A percentile compares a stretch with the other conserved stretches of the same genome.
phyloP scores from a whole-genome alignment of 2,797 vertebrate species.

The Salmo trutta region DNA sequence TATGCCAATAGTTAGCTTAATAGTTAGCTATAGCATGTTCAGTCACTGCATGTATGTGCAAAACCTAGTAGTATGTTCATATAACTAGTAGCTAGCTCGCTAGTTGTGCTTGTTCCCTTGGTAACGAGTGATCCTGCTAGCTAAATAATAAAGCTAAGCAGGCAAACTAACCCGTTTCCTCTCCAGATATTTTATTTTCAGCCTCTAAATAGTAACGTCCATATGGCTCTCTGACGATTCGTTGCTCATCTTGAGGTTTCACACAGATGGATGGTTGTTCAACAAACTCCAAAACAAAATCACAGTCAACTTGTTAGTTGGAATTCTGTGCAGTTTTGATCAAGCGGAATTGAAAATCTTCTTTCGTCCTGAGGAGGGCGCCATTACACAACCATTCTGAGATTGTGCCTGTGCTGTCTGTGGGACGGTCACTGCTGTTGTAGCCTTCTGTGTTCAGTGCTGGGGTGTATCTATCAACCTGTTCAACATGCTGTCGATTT shows the following conservation, averaged over 20 bases:
- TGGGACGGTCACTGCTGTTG: too few relatives aligned
- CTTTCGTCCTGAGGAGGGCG: neutral
- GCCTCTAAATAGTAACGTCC: slow-evolving; percentile 20
- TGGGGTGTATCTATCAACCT: too few relatives aligned
- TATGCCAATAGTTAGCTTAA: neutral
- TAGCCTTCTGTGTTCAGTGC: too few relatives aligned
- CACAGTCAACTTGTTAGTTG: neutral
- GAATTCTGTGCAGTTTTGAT: neutral
- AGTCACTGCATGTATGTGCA: neutral
- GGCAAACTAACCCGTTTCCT: slow-evolving; percentile 48
- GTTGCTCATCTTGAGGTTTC: slow-evolving; percentile 16
- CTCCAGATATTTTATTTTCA: slow-evolving; percentile 41
- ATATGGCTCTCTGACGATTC: neutral
- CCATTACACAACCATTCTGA: neutral
- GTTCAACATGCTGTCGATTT: too few relatives aligned
- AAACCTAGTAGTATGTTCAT: neutral
- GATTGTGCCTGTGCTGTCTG: neutral
- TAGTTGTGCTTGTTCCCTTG: neutral
- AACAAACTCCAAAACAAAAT: neutral
- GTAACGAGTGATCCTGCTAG: neutral
- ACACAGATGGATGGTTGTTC: neutral
- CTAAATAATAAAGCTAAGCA: too few relatives aligned
- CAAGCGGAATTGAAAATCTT: neutral
- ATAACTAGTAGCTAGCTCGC: too few relatives aligned
- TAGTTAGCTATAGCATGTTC: too few relatives aligned